Evolutionary conservation across 2,797 vertebrate genomes (phyloP).

Genomic region (Smutsia gigantea): DNA sequence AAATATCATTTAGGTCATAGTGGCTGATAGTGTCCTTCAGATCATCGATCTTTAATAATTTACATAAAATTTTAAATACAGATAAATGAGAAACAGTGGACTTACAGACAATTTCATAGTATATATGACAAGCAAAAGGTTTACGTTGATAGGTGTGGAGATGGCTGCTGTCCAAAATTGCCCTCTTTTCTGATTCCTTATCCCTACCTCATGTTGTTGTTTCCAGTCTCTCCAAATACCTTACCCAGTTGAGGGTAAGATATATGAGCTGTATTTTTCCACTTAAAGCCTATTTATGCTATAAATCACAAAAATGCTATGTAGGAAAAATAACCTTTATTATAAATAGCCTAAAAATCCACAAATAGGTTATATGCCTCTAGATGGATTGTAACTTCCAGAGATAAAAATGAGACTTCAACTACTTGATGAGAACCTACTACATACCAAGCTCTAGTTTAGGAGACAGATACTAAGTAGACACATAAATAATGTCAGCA

Average conservation of each 20-base stretch:
- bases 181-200: neutral
- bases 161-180: neutral
- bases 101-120: neutral
- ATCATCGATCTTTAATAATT: neutral
- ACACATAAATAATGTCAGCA: neutral
- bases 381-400: neutral
- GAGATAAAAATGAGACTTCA: neutral
- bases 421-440: neutral
- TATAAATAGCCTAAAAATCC: neutral
- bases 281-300: neutral
- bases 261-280: neutral
- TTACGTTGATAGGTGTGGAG: neutral
- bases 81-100: neutral
- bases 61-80: neutral
- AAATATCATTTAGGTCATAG: neutral
- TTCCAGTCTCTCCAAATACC: neutral
- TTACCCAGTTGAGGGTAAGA: neutral
- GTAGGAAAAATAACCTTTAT: neutral
- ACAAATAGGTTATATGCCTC: neutral
- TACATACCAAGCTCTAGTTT: neutral
- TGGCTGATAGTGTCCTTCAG: neutral
- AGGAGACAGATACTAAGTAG: neutral
- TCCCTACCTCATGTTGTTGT: neutral
- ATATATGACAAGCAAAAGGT: neutral
- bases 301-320: neutral